Evolutionary conservation across 23 tunicate species (phyloP), one percentile per base, ranked within the genome.

Genomic region (Oikopleura dioica): DNA sequence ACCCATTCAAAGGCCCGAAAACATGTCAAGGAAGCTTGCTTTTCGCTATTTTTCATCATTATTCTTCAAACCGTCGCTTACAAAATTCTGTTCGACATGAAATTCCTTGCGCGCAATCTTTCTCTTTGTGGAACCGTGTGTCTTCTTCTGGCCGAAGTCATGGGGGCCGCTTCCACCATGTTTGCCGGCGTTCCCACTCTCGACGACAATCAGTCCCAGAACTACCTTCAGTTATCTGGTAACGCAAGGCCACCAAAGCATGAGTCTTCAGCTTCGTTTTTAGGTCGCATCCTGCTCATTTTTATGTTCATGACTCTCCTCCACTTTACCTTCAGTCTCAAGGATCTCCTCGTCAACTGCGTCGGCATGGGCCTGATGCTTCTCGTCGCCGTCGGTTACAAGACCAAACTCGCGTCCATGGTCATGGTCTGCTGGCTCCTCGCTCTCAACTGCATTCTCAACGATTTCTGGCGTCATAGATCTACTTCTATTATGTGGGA

Each of bases 231-330:
- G 37, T 89, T 89, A 55, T 80, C 89, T 76, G 96, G n/a, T n/a
- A n/a, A n/a, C n/a, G n/a, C n/a, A n/a, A n/a, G n/a, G n/a, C n/a
- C n/a, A n/a, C n/a, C n/a, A n/a, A n/a, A n/a, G n/a, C n/a, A n/a
- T n/a, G n/a, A n/a, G n/a, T n/a, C n/a, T n/a, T n/a, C n/a, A n/a
- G n/a, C n/a, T n/a, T n/a, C n/a, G n/a, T n/a, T n/a, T n/a, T n/a
- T n/a, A n/a, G n/a, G 96, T 1, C 81, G 96, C n/a, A 86, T 89
- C 35, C 81, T 89, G 36, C 85, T 89, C 35, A 83, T 89, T 50
- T 78, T 89, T 24, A 89, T 89, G 96, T 89, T 89, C 79, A 84
- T 89, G 86, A 89, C 96, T 0, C 83, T 89, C 0, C 83, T 89
- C n/a, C 96, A 89, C 38, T 89, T 89, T 37, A 89, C 96, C n/a